These are phyloP conservation scores for Drosophila cognata DNA, from an alignment of 2,888 invertebrate genomes.

Conservation along the genomic window DNA sequence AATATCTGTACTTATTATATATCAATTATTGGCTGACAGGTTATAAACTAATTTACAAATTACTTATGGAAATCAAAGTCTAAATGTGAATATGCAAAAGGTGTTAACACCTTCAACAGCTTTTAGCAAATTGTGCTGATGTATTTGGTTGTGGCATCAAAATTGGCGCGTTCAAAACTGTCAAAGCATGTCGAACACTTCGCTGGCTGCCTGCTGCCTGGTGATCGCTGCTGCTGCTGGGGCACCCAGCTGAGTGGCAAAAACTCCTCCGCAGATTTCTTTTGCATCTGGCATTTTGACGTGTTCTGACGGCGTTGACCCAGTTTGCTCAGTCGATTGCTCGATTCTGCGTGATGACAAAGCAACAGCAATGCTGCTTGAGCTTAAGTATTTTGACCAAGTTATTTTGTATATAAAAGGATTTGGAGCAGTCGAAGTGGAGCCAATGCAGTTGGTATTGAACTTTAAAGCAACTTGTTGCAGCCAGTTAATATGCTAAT, in stretches of 20 bases:
- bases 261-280: conserved; percentile 54
- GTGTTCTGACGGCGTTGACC: conserved; percentile 68
- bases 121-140: conserved; percentile 15
- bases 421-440: conserved; percentile 56
- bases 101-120: conserved; percentile 33
- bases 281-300: conserved; percentile 46
- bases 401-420: conserved; percentile 65
- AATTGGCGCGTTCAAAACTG: conserved; percentile 62
- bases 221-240: conserved; percentile 1
- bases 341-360: conserved; percentile 39
- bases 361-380: conserved; percentile 46
- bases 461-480: conserved; percentile 52
- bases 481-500: conserved; percentile 63
- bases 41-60: not conserved
- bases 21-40: not conserved
- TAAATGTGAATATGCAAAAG: conserved; percentile 39
- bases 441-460: conserved; percentile 54
- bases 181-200: conserved; percentile 71
- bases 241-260: conserved; percentile 39
- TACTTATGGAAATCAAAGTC: not conserved
- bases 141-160: conserved; percentile 44
- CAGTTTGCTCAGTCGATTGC: conserved; percentile 47
- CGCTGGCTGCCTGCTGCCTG: conserved; percentile 22
- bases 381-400: conserved; percentile 70
- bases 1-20: not conserved